phyloP scores from a whole-genome alignment of 2,888 invertebrate genomes.

The Xylocampa areola region DNA sequence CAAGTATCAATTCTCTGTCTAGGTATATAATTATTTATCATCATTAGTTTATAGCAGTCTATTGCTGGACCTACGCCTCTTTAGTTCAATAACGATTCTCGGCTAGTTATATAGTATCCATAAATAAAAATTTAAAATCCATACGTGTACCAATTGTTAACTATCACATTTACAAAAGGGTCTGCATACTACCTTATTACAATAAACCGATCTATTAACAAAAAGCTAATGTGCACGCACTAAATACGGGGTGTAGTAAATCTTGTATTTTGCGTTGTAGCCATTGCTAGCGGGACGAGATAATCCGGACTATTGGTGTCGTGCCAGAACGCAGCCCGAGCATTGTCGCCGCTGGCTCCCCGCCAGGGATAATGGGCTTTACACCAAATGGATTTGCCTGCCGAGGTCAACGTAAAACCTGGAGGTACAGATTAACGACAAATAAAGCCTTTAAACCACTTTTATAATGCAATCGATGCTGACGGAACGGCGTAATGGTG shows the following conservation, averaged over 20 bases:
- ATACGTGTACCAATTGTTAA: too few species aligned
- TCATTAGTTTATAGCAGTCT: too few species aligned
- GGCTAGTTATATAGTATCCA: too few species aligned
- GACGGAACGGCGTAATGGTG: conserved; percentile 15
- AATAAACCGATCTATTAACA: conserved; percentile 48
- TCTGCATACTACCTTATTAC: conserved; percentile 39
- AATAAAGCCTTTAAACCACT: conserved; percentile 46
- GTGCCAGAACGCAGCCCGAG: conserved; percentile 78
- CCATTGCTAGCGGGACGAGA: conserved; percentile 68
- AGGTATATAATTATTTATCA: too few species aligned
- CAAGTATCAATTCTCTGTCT: too few species aligned
- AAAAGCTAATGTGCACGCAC: conserved; percentile 50
- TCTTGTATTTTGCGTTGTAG: conserved; percentile 65
- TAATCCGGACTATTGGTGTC: conserved; percentile 77
- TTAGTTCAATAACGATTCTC: too few species aligned
- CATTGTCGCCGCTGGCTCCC: conserved; percentile 73
- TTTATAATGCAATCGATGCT: conserved; percentile 45
- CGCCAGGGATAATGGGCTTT: conserved; percentile 78
- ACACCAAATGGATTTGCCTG: conserved; percentile 71
- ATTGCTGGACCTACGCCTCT: too few species aligned
- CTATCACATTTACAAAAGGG: too few species aligned
- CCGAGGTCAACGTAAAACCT: conserved; percentile 62
- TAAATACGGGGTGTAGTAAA: conserved; percentile 63
- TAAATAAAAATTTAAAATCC: too few species aligned
- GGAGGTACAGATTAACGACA: conserved; percentile 61